Evolutionary conservation across 2,113 vertebrate species (phyloP), one percentile per base, ranked within the genome.

Genomic region (Paracanthobrama guichenoti): DNA sequence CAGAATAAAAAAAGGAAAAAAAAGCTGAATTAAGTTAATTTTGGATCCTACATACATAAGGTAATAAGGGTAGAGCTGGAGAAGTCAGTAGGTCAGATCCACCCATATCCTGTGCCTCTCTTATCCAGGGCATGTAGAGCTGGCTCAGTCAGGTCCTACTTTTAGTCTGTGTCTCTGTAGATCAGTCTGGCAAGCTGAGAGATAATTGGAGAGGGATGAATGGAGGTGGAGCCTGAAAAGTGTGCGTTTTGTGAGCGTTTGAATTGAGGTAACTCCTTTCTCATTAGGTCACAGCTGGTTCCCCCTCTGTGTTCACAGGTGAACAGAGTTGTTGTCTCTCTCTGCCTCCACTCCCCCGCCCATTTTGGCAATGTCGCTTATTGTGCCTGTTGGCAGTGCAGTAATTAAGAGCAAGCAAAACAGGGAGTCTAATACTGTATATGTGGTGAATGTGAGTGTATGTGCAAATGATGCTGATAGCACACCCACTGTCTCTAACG

Each of bases 261-360:
- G 55, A 75, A 42, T 85, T 24, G 12, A 53, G 69, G 71, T 8
- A 81, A 66, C 78, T 84, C 67, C 72, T 78, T 57, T 83, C 74
- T 88, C 53, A 88, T 86, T 88, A 88, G 16, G 57, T 50, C 87
- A 83, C 84, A 88, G 76, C 81, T 84, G 84, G 48, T 79, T 83
- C 50, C 18, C 50, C 84, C 26, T 20, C 79, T 83, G 62, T 71
- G 69, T 80, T 64, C 26, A 16, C 55, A 83, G 80, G 84, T 87
- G 64, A 85, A 62, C n/a, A 18, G 24, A 83, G 57, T 16, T n/a
- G 73, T 80, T 24, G 10, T 24, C 42, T 77, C 64, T 64, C 26
- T 84, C 50, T 24, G 24, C 11, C 73, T 83, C 64, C n/a, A 13
- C 62, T 69, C 78, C 31, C 59, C 74, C 67, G 16, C 67, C 31